phyloP scores from a whole-genome alignment of 2,797 vertebrate species.

The Mormyrops boulengeri region DNA sequence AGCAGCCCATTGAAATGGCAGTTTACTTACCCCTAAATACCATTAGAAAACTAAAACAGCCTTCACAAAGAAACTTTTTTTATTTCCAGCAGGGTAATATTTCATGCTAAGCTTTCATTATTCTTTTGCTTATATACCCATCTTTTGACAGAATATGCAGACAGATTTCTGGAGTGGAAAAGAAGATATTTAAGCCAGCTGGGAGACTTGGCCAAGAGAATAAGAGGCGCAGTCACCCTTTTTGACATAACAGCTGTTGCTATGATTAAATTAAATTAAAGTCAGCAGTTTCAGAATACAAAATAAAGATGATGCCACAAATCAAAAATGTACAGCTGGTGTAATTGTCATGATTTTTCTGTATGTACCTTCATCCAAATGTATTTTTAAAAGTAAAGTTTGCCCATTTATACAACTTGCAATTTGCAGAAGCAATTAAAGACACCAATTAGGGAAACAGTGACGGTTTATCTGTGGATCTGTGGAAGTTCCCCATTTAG shows the following conservation, averaged over 20 bases:
- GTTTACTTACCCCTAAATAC: not conserved
- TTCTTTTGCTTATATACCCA: not conserved
- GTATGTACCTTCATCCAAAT: not conserved
- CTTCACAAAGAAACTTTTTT: not conserved
- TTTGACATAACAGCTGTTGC: slow-evolving; percentile 6
- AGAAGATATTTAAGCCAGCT: not conserved
- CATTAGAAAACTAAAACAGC: not conserved
- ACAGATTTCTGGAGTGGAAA: not conserved
- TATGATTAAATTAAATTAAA: not conserved
- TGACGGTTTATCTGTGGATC: not conserved
- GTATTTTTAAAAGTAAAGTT: not conserved
- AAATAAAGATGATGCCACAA: not conserved
- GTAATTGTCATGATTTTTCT: not conserved
- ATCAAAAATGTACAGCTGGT: not conserved
- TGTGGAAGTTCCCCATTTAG: not conserved
- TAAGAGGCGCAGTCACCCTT: not conserved
- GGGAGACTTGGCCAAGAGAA: not conserved
- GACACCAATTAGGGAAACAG: not conserved
- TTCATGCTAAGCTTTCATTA: not conserved
- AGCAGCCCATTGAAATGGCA: not conserved
- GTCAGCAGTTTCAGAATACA: not conserved
- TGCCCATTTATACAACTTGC: not conserved
- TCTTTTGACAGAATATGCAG: not conserved
- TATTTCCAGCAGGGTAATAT: not conserved
- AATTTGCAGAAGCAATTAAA: not conserved